Conservation (phyloP, 2,888 invertebrate species). For the Abscondita cerata region DNA sequence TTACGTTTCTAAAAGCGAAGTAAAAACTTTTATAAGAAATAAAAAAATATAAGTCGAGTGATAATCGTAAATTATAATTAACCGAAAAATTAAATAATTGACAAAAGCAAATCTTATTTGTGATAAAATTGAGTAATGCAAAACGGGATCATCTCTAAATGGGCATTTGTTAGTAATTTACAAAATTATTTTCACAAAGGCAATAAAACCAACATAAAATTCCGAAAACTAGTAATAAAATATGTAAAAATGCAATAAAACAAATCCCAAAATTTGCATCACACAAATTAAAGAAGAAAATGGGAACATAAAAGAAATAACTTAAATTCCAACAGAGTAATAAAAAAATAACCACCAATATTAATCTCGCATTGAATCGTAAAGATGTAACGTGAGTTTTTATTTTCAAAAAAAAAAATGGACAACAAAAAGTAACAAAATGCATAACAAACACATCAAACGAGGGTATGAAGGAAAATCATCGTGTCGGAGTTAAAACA, state of each 20-base stretch:
- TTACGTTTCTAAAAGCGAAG: too few relatives aligned
- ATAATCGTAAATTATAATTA: too few relatives aligned
- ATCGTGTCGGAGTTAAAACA: constrained; percentile 15
- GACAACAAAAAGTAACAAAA: too few relatives aligned
- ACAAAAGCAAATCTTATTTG: too few relatives aligned
- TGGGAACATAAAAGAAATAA: constrained; percentile 22
- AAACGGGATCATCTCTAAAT: constrained; percentile 2
- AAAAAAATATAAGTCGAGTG: too few relatives aligned
- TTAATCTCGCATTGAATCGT: constrained; percentile 9
- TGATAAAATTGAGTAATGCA: neutral
- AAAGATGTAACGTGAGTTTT: neutral
- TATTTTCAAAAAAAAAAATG: neutral
- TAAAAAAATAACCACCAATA: constrained; percentile 16
- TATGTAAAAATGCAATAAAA: constrained; percentile 29
- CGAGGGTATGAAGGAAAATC: constrained; percentile 17
- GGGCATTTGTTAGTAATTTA: constrained; percentile 7
- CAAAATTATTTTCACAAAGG: constrained; percentile 10
- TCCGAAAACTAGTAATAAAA: constrained; percentile 26
- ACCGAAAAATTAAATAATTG: too few relatives aligned
- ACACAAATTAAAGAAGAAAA: constrained; percentile 26
- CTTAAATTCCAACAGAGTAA: constrained; percentile 14
- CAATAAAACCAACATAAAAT: constrained; percentile 24
- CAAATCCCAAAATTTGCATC: constrained; percentile 28
- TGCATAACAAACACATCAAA: too few relatives aligned
- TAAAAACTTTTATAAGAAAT: too few relatives aligned